Conservation (phyloP, 2,888 invertebrate species). For the Drosophila cognata region DNA sequence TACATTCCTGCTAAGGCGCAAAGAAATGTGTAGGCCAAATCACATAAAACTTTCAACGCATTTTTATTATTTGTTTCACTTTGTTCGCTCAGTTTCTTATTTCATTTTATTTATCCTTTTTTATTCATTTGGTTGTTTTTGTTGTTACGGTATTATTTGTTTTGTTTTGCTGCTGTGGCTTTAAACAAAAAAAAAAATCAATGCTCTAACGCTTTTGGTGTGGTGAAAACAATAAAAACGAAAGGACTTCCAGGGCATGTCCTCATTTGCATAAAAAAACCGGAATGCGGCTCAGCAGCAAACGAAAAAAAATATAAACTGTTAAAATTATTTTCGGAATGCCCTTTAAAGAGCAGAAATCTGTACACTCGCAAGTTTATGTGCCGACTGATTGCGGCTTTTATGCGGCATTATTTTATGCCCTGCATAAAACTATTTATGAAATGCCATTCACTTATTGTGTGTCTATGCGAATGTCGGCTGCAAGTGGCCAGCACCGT, state of each 20-base stretch:
- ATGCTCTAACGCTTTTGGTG: slow-evolving; percentile 55
- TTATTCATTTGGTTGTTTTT: slow-evolving; percentile 12
- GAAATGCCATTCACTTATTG: slow-evolving; percentile 48
- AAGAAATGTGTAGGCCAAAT: slow-evolving; percentile 32
- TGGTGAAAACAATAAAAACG: slow-evolving; percentile 43
- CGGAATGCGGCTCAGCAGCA: neutral
- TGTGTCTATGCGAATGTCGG: slow-evolving; percentile 14
- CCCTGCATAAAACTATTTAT: slow-evolving; percentile 70
- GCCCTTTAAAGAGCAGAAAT: slow-evolving; percentile 44
- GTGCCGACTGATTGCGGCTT: slow-evolving; percentile 48
- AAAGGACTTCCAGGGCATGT: slow-evolving; percentile 19
- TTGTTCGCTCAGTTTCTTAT: slow-evolving; percentile 15
- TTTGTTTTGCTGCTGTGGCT: slow-evolving; percentile 47
- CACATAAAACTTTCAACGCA: slow-evolving; percentile 63
- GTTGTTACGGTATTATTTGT: slow-evolving; percentile 23
- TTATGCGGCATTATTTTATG: slow-evolving; percentile 48
- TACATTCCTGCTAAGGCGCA: slow-evolving; percentile 26
- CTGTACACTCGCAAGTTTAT: slow-evolving; percentile 16
- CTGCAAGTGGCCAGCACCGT: slow-evolving; percentile 43
- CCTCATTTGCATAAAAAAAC: slow-evolving; percentile 50
- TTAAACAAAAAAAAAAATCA: slow-evolving; percentile 40
- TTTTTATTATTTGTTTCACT: slow-evolving; percentile 63
- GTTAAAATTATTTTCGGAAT: slow-evolving; percentile 16
- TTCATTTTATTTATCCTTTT: slow-evolving; percentile 23
- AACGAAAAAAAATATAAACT: slow-evolving; percentile 25